These are phyloP conservation scores for Brachycybe producta DNA, from an alignment of 2,888 invertebrate genomes.

Conservation along the genomic window DNA sequence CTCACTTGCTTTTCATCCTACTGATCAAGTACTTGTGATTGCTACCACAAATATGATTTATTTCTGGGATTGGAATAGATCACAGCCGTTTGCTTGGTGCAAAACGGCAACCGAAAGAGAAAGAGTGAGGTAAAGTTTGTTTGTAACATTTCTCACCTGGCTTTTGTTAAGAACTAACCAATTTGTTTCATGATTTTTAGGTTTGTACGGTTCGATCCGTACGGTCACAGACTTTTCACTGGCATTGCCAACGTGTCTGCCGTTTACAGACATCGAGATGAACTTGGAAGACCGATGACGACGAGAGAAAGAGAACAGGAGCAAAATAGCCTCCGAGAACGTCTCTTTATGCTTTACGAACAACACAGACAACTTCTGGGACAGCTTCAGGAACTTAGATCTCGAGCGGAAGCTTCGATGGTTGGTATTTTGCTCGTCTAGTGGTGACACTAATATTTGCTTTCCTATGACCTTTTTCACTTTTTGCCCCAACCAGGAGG, in stretches of 20 bases:
- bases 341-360: constrained; percentile 7
- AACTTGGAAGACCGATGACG: constrained; percentile 3
- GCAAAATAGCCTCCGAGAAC: constrained; percentile 4
- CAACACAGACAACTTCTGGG: constrained; percentile 11
- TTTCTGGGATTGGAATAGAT: constrained; percentile 68
- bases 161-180: too few species aligned
- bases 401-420: constrained; percentile 3
- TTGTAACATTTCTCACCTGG: too few species aligned
- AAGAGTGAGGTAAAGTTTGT: constrained; percentile 54
- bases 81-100: constrained; percentile 56
- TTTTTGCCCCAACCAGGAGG: constrained; percentile 6
- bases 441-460: neutral
- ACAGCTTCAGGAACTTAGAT: constrained; percentile 8
- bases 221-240: constrained; percentile 68
- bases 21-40: constrained; percentile 66
- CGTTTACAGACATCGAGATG: constrained; percentile 6
- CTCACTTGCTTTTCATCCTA: constrained; percentile 75
- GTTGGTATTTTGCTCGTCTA: constrained; percentile 1
- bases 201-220: constrained; percentile 68
- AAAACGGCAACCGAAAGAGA: constrained; percentile 62
- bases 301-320: constrained; percentile 10
- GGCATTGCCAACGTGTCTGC: constrained; percentile 53
- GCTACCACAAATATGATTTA: constrained; percentile 70
- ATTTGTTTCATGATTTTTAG: too few species aligned
- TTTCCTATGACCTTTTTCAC: neutral